Conservation (phyloP, 2,113 vertebrate genomes). For the Dasyornis broadbenti region DNA sequence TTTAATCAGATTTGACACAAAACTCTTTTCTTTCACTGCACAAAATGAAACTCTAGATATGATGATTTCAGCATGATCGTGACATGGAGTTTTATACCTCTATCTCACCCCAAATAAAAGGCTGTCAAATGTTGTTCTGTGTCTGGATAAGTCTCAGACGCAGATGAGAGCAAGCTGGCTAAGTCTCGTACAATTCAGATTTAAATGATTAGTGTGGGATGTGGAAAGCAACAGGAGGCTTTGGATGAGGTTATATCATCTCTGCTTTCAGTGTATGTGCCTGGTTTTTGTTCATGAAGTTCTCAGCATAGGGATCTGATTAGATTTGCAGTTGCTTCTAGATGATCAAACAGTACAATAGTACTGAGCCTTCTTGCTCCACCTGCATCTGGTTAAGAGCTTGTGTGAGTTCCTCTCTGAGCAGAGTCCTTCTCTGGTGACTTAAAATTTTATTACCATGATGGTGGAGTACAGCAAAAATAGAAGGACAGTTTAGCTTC, state of each 20-base stretch:
- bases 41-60: constrained; percentile 14
- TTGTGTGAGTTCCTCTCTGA: constrained; percentile 33
- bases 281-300: constrained; percentile 32
- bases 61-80: background rate
- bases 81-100: background rate
- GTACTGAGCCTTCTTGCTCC: background rate
- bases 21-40: background rate
- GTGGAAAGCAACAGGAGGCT: constrained; percentile 50
- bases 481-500: background rate
- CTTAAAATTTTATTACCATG: constrained; percentile 4
- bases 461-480: background rate
- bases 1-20: constrained; percentile 7
- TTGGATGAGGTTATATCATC: constrained; percentile 40
- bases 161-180: constrained; percentile 9
- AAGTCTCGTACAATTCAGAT: background rate
- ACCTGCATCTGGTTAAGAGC: constrained; percentile 45
- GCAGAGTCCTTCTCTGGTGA: background rate
- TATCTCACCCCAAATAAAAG: background rate
- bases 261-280: background rate
- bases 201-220: constrained; percentile 35
- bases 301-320: constrained; percentile 38
- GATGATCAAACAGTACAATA: constrained; percentile 39
- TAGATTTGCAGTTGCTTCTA: constrained; percentile 55
- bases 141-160: background rate
- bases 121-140: background rate